Base-by-base conservation (phyloP, 2,113 vertebrate genomes). In the Turnix velox region DNA sequence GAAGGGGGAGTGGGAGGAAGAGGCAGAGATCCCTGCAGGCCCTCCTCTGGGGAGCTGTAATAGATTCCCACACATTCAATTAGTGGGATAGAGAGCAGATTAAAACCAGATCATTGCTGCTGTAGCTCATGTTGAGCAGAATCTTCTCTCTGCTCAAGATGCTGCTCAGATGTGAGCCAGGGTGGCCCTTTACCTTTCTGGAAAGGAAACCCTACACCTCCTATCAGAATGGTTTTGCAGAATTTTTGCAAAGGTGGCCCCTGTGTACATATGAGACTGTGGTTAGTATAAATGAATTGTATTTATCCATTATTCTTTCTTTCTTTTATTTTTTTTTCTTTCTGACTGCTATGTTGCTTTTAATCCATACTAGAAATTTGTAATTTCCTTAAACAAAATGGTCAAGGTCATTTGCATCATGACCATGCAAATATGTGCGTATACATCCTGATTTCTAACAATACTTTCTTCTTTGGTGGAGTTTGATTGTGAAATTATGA, bases 401-500 rank as follows among this genome's bases (percentile, higher is more conserved):
- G 19, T 76, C 2, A 1, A 42, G 55, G 24, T 40, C 48, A 54
- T 96, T 93, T 95, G 80, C 93, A 94, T 80, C 48, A 30, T 27
- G 65, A 28, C 72, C 68, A 93, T 68, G 80, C 73, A 96, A 96
- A 96, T 74, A 23, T 23, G 37, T 33, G 43, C 2, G 4, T 68
- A 92, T 72, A 93, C 92, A 88, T 88, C 88, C 93, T 88, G 80
- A 76, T 93, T 48, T 65, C 48, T 62, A 84, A 88, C 80, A 82
- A 75, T 63, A 65, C 76, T 81, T 78, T 39, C 71, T 88, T 58
- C 55, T 86, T 42, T 45, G 43, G 2, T 22, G 51, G 39, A 80
- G 46, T 83, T 59, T 62, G 92, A 25, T 24, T 55, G 88, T 57
- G 93, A 95, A 93, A 92, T 94, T 81, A 61, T 27, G 57, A 27